Evolutionary conservation across 1,140 invertebrate genomes (phyloP).

Genomic region (Thereuonema tuberculata): DNA sequence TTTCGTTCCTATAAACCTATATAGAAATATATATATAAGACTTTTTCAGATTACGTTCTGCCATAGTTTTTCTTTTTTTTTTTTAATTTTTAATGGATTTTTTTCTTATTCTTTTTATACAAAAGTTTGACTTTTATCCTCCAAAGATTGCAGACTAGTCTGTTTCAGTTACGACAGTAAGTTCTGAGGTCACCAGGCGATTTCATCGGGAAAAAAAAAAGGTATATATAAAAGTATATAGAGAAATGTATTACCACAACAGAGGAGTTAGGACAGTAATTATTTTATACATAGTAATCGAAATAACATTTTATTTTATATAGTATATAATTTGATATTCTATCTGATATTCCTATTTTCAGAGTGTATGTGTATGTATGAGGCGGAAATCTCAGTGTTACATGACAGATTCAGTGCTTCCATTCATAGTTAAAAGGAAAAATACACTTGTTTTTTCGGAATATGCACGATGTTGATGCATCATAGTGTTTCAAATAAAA

Average conservation of each 20-base stretch:
- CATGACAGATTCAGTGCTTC: constrained; percentile 2
- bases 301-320: constrained; percentile 4
- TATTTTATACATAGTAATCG: constrained; percentile 1
- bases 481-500: not conserved
- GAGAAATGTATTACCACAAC: not conserved
- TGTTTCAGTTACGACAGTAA: not conserved
- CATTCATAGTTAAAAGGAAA: not conserved
- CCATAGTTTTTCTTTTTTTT: no score
- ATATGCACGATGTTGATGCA: not conserved
- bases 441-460: not conserved
- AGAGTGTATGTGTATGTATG: not conserved
- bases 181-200: not conserved
- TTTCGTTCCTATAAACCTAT: no score
- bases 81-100: no score
- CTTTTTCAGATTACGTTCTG: no score
- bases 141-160: no score
- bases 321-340: not conserved
- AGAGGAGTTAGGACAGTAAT: not conserved
- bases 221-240: not conserved
- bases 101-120: no score
- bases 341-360: constrained; percentile 1
- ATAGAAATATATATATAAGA: no score
- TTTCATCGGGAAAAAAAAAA: not conserved
- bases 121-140: no score
- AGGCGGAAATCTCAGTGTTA: not conserved